phyloP scores from a whole-genome alignment of 2,113 vertebrate species.

The Muscicapa adusta region DNA sequence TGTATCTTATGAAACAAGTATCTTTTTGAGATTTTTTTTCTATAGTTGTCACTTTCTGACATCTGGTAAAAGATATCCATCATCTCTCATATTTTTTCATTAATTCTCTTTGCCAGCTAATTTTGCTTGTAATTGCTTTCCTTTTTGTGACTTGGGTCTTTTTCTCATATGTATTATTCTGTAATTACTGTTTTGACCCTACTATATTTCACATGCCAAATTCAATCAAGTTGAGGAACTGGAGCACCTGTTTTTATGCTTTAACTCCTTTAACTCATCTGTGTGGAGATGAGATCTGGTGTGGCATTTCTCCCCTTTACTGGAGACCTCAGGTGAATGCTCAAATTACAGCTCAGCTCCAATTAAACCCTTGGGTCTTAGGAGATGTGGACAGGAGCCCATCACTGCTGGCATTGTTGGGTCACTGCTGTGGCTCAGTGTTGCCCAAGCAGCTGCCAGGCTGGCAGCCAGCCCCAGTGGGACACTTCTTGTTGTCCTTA shows the following conservation, averaged over 20 bases:
- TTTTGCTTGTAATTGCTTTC: constrained; percentile 31
- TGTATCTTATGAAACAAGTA: neutral
- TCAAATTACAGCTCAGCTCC: neutral
- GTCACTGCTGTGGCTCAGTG: accelerated
- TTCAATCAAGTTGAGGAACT: constrained; percentile 18
- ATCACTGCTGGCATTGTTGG: neutral
- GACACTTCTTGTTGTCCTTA: neutral
- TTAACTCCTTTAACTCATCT: neutral
- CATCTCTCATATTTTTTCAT: constrained; percentile 31
- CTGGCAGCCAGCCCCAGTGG: neutral
- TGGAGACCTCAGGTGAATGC: neutral
- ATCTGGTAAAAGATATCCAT: constrained; percentile 20
- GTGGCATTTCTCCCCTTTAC: neutral
- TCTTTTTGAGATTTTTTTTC: neutral
- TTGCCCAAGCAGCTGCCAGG: neutral
- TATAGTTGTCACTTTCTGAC: constrained; percentile 8
- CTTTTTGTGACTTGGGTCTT: neutral
- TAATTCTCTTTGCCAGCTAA: constrained; percentile 6
- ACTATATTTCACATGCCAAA: constrained; percentile 37
- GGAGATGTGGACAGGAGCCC: accelerated
- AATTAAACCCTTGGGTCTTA: neutral
- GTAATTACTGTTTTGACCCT: constrained; percentile 55
- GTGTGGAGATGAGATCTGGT: neutral
- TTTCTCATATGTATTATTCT: constrained; percentile 18
- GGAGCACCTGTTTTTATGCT: constrained; percentile 41